Conservation (phyloP, 2,797 vertebrate species). For the Amniataba percoides region DNA sequence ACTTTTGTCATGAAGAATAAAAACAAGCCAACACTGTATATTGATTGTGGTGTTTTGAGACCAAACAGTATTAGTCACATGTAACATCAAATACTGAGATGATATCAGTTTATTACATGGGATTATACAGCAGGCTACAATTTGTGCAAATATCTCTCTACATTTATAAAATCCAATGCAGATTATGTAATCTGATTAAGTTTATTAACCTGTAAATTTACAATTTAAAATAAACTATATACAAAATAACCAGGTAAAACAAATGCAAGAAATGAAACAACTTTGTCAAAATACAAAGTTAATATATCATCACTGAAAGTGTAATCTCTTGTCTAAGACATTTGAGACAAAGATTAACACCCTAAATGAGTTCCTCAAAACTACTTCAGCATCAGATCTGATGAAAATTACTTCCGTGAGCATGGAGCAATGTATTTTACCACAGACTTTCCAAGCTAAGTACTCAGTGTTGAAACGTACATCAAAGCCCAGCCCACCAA, state of each 20-base stretch:
- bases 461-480: not conserved
- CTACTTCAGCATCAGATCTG: not conserved
- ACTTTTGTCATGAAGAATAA: conserved; percentile 77
- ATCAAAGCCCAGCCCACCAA: not conserved
- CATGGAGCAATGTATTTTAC: not conserved
- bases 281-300: not conserved
- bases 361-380: conserved; percentile 6
- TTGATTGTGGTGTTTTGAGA: not conserved
- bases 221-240: not conserved
- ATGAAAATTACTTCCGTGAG: conserved; percentile 5
- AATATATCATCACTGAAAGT: not conserved
- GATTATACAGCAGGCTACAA: not conserved
- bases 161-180: not conserved
- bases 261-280: not conserved
- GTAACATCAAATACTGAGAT: not conserved
- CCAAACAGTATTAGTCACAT: not conserved
- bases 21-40: conserved; percentile 70
- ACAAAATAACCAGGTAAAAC: not conserved
- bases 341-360: not conserved
- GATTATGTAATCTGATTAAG: not conserved
- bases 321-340: not conserved
- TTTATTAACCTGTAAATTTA: not conserved
- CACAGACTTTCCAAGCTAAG: not conserved
- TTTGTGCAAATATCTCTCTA: no score
- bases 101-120: no score